Conservation (phyloP, 2,888 invertebrate species). For the Biston betularia region DNA sequence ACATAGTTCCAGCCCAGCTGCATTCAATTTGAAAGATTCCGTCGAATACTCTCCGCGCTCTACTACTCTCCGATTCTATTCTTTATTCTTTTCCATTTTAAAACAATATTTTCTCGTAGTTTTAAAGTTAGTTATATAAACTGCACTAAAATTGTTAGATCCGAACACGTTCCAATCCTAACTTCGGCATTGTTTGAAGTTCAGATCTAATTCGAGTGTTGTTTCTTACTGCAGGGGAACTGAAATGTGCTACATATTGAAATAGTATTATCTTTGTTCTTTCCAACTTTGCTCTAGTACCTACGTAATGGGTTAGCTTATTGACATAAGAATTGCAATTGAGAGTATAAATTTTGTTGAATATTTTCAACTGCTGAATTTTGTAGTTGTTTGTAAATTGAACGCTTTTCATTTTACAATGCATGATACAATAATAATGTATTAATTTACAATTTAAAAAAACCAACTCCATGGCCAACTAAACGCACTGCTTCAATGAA, state of each 20-base stretch:
- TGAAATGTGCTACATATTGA: conserved; percentile 23
- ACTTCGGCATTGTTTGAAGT: conserved; percentile 15
- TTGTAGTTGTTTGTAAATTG: conserved; percentile 1
- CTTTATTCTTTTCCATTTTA: conserved; percentile 27
- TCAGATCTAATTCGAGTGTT: conserved; percentile 28
- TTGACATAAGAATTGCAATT: conserved; percentile 4
- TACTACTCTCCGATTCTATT: conserved; percentile 9
- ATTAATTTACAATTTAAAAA: too few species aligned
- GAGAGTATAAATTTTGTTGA: background rate
- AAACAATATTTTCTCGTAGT: conserved; percentile 30
- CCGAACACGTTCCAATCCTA: conserved; percentile 29
- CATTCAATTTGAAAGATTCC: conserved; percentile 18
- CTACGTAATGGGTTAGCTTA: conserved; percentile 14
- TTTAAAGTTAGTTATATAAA: conserved; percentile 33
- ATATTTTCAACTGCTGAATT: background rate
- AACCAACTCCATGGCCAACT: too few species aligned
- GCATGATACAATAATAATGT: background rate
- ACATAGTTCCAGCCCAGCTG: background rate
- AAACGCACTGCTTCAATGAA: too few species aligned
- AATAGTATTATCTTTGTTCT: conserved; percentile 28
- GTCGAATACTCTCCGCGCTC: conserved; percentile 6
- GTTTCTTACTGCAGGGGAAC: conserved; percentile 18
- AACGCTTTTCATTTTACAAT: background rate
- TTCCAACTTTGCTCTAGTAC: conserved; percentile 15
- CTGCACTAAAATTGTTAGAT: conserved; percentile 21